Conservation (phyloP, 2,888 invertebrate species). For the Entomobrya proxima region DNA sequence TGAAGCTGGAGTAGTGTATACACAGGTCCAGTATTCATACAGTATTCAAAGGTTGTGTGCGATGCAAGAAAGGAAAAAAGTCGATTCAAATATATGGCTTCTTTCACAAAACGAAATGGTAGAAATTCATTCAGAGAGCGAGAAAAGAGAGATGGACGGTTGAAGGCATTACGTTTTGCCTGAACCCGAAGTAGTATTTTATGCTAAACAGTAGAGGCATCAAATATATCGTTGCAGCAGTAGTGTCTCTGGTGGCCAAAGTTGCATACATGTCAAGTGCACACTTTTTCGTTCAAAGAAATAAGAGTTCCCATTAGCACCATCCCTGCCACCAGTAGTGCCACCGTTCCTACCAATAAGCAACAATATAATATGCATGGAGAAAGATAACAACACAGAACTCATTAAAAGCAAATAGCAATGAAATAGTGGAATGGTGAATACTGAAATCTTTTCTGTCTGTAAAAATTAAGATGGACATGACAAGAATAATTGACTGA, state of each 20-base stretch:
- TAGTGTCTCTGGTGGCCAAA: not conserved
- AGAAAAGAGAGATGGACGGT: not conserved
- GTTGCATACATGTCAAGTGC: slow-evolving; percentile 57
- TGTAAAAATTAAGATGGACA: slow-evolving; percentile 45
- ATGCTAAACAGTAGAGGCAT: slow-evolving; percentile 10
- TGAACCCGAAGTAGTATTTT: slow-evolving; percentile 13
- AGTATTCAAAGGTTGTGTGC: not conserved
- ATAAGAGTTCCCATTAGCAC: slow-evolving; percentile 19
- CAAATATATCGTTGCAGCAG: not conserved
- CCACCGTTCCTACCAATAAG: not conserved
- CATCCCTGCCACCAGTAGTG: not conserved
- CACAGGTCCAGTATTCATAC: not conserved
- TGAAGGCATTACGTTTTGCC: not conserved
- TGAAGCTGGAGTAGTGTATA: slow-evolving; percentile 7
- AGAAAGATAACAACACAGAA: not conserved
- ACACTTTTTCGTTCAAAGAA: slow-evolving; percentile 41
- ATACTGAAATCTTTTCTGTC: slow-evolving; percentile 21
- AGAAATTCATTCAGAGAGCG: slow-evolving; percentile 31
- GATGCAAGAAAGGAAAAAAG: slow-evolving; percentile 16
- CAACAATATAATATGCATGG: not conserved
- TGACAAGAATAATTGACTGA: slow-evolving; percentile 65
- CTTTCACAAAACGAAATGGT: slow-evolving; percentile 15
- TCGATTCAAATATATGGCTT: slow-evolving; percentile 62
- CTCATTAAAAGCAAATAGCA: not conserved
- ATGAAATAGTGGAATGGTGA: not conserved